Base-by-base conservation (phyloP, 2,888 invertebrate genomes). In the Morinoia aosen region DNA sequence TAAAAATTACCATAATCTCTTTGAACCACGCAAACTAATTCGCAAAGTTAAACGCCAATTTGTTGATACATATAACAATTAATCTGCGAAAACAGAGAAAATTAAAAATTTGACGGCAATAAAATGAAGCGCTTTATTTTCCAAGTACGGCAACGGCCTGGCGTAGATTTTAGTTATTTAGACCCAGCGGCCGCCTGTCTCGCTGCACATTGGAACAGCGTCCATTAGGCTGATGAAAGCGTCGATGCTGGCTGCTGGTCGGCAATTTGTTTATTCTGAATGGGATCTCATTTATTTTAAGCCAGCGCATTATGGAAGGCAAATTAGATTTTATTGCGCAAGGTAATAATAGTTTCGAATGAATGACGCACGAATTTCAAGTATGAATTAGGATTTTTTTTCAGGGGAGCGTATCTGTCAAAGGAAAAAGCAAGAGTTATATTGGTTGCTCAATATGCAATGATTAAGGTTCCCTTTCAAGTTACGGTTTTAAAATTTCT, bases 221-320 rank as follows among this genome's bases (percentile, higher is more conserved):
- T 76, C 76, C 76, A 76, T 76, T 76, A 76, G 76, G 16, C 76
- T 76, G 76, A 76, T 76, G 76, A 76, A 76, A 76, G 76, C 76
- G 19, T 8, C 76, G 76, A 76, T 76, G 76, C 33, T 76, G 19
- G 76, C 76, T 76, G 25, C 76, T 76, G 76, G 25, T 33, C 19
- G 33, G 25, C 76, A 76, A 76, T 76, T 76, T 76, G 76, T 76
- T 33, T 33, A 33, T 76, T 33, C 76, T 76, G 76, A 76, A 76
- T 76, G 76, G 76, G 76, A 76, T 76, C 33, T 76, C 33, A 76
- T 33, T 76, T 76, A 76, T 76, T 76, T 33, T 16, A 33, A 16
- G 10, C 19, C 25, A 33, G 25, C 33, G 25, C 33, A 33, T 76
- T 19, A 76, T 76, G 33, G 19, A 76, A 76, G 33, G 25, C 25